phyloP scores from a whole-genome alignment of 2,797 vertebrate species.

The Eleutherodactylus coqui region DNA sequence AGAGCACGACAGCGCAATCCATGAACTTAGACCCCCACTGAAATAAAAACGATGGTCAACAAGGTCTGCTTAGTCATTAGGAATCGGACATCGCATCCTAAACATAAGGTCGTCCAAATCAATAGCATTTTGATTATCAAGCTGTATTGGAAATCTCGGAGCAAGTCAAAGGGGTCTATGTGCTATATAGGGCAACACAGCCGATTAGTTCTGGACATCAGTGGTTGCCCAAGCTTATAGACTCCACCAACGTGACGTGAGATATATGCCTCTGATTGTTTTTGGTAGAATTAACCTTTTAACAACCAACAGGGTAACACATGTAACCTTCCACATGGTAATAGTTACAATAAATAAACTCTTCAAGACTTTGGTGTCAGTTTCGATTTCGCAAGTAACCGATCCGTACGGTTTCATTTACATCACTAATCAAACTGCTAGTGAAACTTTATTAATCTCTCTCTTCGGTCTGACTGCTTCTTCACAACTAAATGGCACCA shows the following conservation, averaged over 20 bases:
- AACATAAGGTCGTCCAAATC: neutral
- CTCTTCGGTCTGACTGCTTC: constrained; percentile 34
- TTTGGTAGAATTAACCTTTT: neutral
- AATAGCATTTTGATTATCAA: neutral
- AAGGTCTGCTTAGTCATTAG: no score
- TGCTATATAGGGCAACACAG: neutral
- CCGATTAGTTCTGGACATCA: neutral
- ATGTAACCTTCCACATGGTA: neutral
- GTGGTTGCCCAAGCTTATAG: neutral
- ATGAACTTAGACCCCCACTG: no score
- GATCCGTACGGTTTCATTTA: neutral
- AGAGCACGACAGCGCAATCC: no score
- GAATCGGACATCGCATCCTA: no score
- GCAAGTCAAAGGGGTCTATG: no score
- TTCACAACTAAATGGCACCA: constrained; percentile 3
- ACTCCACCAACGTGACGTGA: neutral
- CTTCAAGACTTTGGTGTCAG: neutral
- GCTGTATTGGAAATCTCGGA: no score
- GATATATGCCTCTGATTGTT: neutral
- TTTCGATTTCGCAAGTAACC: constrained; percentile 3
- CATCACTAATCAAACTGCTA: neutral
- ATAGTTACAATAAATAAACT: neutral
- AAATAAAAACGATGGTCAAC: no score
- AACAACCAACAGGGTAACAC: neutral
- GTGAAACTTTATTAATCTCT: constrained; percentile 16